Evolutionary conservation across 2,888 invertebrate species (phyloP).

Genomic region (Eupithecia abbreviata): DNA sequence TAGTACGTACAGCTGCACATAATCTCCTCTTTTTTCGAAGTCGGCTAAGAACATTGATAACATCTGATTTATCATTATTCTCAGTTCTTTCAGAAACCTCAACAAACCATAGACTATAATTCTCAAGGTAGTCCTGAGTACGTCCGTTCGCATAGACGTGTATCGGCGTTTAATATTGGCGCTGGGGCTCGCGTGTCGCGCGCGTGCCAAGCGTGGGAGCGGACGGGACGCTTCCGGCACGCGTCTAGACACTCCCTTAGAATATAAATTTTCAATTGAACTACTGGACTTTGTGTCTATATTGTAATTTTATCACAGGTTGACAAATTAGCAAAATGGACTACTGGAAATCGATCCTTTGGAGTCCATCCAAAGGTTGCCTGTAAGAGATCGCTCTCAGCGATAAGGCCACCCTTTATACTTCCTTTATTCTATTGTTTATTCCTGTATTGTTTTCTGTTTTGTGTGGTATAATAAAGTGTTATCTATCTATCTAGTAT

Average conservation of each 20-base stretch:
- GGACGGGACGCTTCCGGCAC: slow-evolving; percentile 72
- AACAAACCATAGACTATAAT: too few species aligned
- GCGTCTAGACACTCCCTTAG: slow-evolving; percentile 37
- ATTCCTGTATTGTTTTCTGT: too few species aligned
- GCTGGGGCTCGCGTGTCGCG: slow-evolving; percentile 46
- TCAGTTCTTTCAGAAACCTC: not conserved
- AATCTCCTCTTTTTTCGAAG: too few species aligned
- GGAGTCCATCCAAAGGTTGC: too few species aligned
- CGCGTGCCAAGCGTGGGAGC: slow-evolving; percentile 79
- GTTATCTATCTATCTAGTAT: too few species aligned
- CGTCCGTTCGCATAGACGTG: slow-evolving; percentile 28
- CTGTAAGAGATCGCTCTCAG: too few species aligned
- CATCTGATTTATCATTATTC: not conserved
- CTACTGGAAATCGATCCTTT: not conserved
- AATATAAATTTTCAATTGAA: not conserved
- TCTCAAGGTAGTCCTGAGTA: slow-evolving; percentile 18
- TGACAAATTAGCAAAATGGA: not conserved
- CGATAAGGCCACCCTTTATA: too few species aligned
- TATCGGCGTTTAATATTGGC: slow-evolving; percentile 30
- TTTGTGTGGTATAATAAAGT: too few species aligned
- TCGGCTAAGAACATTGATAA: not conserved
- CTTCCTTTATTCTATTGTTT: too few species aligned
- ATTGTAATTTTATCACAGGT: not conserved
- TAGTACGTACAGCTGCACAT: not conserved
- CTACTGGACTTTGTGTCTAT: not conserved